phyloP scores from a whole-genome alignment of 2,113 vertebrate species.

The Oreochromis niloticus region DNA sequence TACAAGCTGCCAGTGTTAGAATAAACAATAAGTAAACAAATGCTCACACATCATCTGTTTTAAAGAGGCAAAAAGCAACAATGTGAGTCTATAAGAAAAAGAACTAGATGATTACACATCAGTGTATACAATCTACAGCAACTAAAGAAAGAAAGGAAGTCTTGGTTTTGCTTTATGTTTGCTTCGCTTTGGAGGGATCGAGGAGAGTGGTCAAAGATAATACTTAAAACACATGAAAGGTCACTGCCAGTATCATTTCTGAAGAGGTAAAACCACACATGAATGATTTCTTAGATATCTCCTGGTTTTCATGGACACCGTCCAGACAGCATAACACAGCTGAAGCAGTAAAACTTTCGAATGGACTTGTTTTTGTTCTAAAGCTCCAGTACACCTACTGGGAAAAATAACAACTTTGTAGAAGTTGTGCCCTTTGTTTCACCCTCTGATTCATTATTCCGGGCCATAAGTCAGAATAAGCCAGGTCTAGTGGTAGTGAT shows the following conservation, averaged over 20 bases:
- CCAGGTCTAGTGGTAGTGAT: not conserved
- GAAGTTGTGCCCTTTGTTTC: constrained; percentile 56
- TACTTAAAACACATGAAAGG: constrained; percentile 19
- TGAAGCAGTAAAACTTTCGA: constrained; percentile 31
- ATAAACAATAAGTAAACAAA: not conserved
- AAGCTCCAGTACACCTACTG: constrained; percentile 35
- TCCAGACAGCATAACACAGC: constrained; percentile 41
- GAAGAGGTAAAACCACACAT: constrained; percentile 39
- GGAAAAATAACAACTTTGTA: constrained; percentile 48
- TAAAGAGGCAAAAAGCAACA: not conserved
- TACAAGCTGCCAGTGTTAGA: not conserved
- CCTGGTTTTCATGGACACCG: constrained; percentile 40
- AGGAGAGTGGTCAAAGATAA: not conserved
- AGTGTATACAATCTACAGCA: not conserved
- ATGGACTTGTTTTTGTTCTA: constrained; percentile 53
- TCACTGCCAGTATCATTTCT: constrained; percentile 26
- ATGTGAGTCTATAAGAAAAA: not conserved
- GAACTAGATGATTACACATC: not conserved
- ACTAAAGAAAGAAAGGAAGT: not conserved
- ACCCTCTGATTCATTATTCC: constrained; percentile 47
- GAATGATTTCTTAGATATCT: constrained; percentile 54
- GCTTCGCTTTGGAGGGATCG: not conserved
- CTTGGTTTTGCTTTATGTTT: not conserved
- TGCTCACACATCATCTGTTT: not conserved
- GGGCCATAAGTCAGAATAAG: constrained; percentile 4